Evolutionary conservation across 2,113 vertebrate species (phyloP), one percentile per base, ranked within the genome.

Genomic region (Vulpes ferrilata): DNA sequence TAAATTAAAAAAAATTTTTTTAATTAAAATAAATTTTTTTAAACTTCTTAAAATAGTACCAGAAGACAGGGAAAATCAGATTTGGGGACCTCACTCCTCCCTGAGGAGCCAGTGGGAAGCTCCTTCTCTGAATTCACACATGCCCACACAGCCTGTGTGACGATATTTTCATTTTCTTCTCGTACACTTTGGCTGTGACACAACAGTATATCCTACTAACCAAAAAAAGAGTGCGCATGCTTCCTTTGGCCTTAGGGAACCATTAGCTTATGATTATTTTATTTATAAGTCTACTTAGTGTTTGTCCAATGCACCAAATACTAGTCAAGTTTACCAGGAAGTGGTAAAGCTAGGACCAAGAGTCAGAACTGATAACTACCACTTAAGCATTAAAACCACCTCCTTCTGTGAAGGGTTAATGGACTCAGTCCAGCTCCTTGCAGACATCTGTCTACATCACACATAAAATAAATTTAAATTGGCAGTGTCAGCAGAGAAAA

Each of bases 401-500:
- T n/a, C 69, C 67, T 55, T 82, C 64, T 10, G 38, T 27, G n/a
- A 97, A 78, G 32, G 53, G 30, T 53, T 30, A 27, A 30, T 85
- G 95, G 67, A 87, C 32, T 86, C 59, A 2, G 9, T 79, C 81
- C 55, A 95, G 62, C 53, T 76, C 76, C 48, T 60, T 43, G 35
- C 87, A 96, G 89, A 95, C 93, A 92, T 94, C 93, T 96, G 93
- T 95, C 94, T 97, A 11, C 86, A 97, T 97, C 88, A 74, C 80
- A 82, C 20, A 84, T 32, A 92, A 83, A 88, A 92, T 78, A 35
- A 65, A 94, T 79, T 74, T 95, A 93, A 96, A 96, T 60, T 96
- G 95, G 74, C 53, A 43, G 64, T 74, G 59, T 96, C 97, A 88
- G 80, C 87, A 97, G 65, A 88, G 90, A 93, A 90, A 93, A 97